Evolutionary conservation across 2,113 vertebrate species (phyloP), one percentile per base, ranked within the genome.

Genomic region (Todiramphus chloris): DNA sequence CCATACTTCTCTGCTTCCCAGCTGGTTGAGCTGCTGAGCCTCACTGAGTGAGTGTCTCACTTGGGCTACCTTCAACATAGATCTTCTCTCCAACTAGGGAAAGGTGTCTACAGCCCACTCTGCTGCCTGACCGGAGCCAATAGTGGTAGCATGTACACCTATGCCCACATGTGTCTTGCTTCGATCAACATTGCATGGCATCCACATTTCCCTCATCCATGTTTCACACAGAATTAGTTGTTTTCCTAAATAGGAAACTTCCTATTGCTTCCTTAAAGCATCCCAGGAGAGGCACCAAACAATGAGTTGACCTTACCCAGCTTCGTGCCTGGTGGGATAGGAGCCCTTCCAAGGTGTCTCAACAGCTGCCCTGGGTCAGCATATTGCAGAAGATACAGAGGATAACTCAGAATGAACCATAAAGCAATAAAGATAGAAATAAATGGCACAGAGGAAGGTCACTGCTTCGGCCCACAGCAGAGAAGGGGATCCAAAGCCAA

Each of bases 111-210:
- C 35, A 92, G 58, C 63, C 58, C 10, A 17, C 12, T 21, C 20
- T 62, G 83, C 39, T 62, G 62, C 62, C 73, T 0, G 0, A 25
- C 37, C 3, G 0, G 33, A 5, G 2, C 15, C 51, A 62, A 4
- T 1, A 23, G 53, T 41, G 41, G 19, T 27, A 41, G 6, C 13
- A 23, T 3, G 14, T 8, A 25, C 37, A 8, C 5, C 48, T 59
- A 3, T 13, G 18, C 56, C 63, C 37, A 21, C 30, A 16, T 0
- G 0, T 43, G 37, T 56, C 76, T 56, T 50, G n/a, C 41, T 37
- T 31, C 1, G 2, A 18, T 15, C 21, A 37, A 3, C 30, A 4
- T 4, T 10, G 3, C 39, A 8, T 15, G 31, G 30, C 55, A 28
- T 21, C 64, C 28, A 25, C 43, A 15, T 63, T 62, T 77, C 41